Base-by-base conservation (phyloP, 2,888 invertebrate species). In the Scaptomyza tumidula region DNA sequence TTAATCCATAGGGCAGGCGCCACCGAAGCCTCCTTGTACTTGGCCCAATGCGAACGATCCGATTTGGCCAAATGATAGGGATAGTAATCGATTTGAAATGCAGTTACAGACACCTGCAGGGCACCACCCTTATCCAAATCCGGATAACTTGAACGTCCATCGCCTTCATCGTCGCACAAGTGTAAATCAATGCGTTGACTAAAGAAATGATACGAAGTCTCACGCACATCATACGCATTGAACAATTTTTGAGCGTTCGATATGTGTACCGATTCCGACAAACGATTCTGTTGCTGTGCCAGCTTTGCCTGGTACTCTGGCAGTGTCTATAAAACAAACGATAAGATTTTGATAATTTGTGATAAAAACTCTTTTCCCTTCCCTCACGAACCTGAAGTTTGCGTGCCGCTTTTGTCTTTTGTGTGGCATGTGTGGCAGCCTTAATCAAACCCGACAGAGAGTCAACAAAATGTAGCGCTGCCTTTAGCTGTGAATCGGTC, bases 171-270 rank as follows among this genome's bases (percentile, higher is more conserved):
- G 91, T 99, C 99, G 90, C 98, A 98, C 37, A 99, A 94, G 92
- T 99, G 99, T 67, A 99, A 93, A 93, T 99, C 98, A 86, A 99
- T 97, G 88, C 97, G 94, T 72, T 98, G 97, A 62, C 97, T 97
- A 54, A 97, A 94, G 90, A 99, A 95, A 92, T 99, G 99, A 93
- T 99, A 98, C 0, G 99, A 99, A 0, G 99, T 99, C 93, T 99
- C 99, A 0, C 96, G 94, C n/a, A 99, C 97, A 93, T 99, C 98
- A 91, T 97, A 98, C 50, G 95, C 94, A 33, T 95, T 94, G 92
- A 98, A 98, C 92, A 96, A 94, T 77, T 95, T 95, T 62, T 94
- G 93, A 0, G 90, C 89, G 24, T 90, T 84, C 6, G 90, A 83
- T 29, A 83, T 62, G 89, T 92, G 70, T 90, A 93, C 70, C 90